These are phyloP conservation scores for Verasper variegatus DNA, from an alignment of 2,113 vertebrate genomes.

Conservation along the genomic window DNA sequence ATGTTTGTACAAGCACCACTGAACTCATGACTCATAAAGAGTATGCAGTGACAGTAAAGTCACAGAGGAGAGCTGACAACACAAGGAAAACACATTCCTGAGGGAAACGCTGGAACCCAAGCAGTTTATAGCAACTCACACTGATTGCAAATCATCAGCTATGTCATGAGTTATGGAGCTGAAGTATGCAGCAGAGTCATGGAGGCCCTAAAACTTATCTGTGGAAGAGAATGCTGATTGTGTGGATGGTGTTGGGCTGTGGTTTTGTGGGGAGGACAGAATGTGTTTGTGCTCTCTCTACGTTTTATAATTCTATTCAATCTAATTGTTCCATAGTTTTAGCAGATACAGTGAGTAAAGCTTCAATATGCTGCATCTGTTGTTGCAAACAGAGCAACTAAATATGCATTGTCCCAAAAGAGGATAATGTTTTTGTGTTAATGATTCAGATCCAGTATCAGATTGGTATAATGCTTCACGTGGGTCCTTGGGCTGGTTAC, in stretches of 20 bases:
- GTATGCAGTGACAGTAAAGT: background rate
- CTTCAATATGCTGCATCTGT: no score
- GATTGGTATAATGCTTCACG: background rate
- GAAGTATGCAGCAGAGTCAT: background rate
- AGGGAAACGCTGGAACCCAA: background rate
- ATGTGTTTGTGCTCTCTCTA: slow-evolving; percentile 13
- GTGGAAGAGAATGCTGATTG: background rate
- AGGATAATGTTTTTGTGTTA: no score
- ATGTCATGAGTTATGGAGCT: background rate
- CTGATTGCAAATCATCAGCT: background rate
- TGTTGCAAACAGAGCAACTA: no score
- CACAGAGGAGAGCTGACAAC: slow-evolving; percentile 1
- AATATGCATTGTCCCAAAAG: no score
- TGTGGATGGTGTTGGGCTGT: slow-evolving; percentile 2
- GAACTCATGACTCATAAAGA: background rate
- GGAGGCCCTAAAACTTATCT: slow-evolving; percentile 3
- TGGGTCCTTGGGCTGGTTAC: background rate
- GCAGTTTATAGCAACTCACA: background rate
- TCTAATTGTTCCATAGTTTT: background rate
- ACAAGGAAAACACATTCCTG: slow-evolving; percentile 3
- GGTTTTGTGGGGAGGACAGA: slow-evolving; percentile 7
- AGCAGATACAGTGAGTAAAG: background rate
- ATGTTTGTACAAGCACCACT: no score
- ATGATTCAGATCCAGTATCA: background rate
- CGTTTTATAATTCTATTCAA: background rate